Conservation (phyloP, 2,113 vertebrate genomes). For the Chaetodon trifascialis region DNA sequence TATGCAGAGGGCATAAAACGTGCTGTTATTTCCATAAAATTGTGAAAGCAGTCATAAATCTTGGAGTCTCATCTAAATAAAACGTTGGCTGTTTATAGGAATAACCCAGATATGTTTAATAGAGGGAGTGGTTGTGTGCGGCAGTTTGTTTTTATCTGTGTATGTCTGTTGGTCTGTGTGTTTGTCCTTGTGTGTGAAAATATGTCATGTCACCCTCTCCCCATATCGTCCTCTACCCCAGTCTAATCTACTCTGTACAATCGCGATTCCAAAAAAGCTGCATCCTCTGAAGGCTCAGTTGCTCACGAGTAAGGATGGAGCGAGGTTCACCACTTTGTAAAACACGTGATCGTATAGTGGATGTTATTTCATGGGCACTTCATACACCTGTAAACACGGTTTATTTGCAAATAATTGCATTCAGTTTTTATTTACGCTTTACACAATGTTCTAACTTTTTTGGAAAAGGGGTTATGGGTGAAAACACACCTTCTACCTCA, state of each 20-base stretch:
- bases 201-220: slow-evolving; percentile 21
- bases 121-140: slow-evolving; percentile 23
- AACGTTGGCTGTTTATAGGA: slow-evolving; percentile 38
- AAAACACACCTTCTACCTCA: not conserved
- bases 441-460: too few species aligned
- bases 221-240: not conserved
- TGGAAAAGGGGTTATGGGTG: not conserved
- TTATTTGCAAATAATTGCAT: too few species aligned
- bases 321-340: too few species aligned
- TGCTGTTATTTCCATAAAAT: slow-evolving; percentile 64
- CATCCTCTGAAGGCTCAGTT: too few species aligned
- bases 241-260: not conserved
- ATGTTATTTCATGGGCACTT: too few species aligned
- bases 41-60: slow-evolving; percentile 61
- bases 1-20: slow-evolving; percentile 48
- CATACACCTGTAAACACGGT: too few species aligned
- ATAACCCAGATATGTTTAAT: slow-evolving; percentile 49
- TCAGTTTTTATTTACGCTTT: too few species aligned
- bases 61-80: slow-evolving; percentile 59
- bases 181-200: slow-evolving; percentile 16
- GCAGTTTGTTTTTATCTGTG: slow-evolving; percentile 28
- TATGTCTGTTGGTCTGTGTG: slow-evolving; percentile 4
- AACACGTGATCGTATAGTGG: too few species aligned
- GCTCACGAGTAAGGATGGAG: too few species aligned
- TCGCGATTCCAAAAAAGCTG: too few species aligned